Evolutionary conservation across 2,888 invertebrate species (phyloP), one percentile per base, ranked within the genome.

Genomic region (Noctua janthina): DNA sequence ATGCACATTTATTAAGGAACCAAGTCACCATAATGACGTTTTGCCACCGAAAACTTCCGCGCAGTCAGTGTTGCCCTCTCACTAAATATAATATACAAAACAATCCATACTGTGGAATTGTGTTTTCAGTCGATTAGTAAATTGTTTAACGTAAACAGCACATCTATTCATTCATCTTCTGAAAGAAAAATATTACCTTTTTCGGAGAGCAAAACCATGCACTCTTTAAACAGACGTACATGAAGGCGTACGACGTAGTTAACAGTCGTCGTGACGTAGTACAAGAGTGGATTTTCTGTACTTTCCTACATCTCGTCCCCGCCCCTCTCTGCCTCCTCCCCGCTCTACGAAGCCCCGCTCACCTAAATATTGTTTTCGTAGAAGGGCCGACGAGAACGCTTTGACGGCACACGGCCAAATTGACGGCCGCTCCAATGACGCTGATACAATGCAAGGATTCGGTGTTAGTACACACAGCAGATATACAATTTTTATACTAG

Each of bases 321-420:
- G 13, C 64, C 62, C 84, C 67, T 59, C 59, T 59, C 68, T 3
- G 8, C 15, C 68, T n/a, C 54, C 67, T 51, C 67, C 56, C 59
- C 81, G 67, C 86, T 35, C 64, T 71, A 72, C 86, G 78, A 75
- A 81, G 76, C 86, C 76, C 79, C 86, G 81, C 86, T 88, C 85
- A 87, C 82, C 88, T 87, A 88, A 88, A 87, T 87, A 88, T 88
- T 87, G 86, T 88, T 88, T 84, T 88, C 87, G 82, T 87, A 79
- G 85, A 78, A 86, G 86, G 72, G 78, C 80, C 88, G 56, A 73
- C 69, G 67, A 75, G 87, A 79, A 86, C 74, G 88, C 80, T 85
- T 82, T 83, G 86, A 85, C 85, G 72, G 66, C 66, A 56, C 59
- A 68, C 66, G 67, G 64, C 79, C 62, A 81, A 75, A 75, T 72